These are phyloP conservation scores for Lepidurus arcticus DNA, from an alignment of 1,140 invertebrate genomes.

Conservation along the genomic window DNA sequence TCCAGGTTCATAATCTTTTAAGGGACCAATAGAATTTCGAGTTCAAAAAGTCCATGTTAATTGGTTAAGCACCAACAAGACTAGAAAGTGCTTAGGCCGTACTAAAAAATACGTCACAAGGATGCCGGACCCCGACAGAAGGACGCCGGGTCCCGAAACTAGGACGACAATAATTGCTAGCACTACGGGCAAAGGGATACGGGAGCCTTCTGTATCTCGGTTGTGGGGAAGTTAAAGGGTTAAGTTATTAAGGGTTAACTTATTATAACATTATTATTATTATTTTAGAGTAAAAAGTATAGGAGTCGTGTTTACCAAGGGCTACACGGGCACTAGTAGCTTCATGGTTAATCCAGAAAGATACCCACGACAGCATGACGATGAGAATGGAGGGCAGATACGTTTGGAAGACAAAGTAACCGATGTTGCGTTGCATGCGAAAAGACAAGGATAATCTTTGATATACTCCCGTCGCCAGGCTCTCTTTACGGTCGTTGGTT, in stretches of 20 bases:
- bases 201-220: not conserved
- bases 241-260: too few relatives aligned
- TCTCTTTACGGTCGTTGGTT: constrained; percentile 85
- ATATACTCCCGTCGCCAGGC: constrained; percentile 79
- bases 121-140: too few relatives aligned
- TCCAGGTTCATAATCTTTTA: too few relatives aligned
- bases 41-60: too few relatives aligned
- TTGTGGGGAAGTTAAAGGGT: not conserved
- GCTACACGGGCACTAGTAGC: constrained; percentile 71
- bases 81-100: too few relatives aligned
- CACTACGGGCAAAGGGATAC: not conserved
- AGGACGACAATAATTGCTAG: too few relatives aligned
- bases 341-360: constrained; percentile 82
- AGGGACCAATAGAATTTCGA: too few relatives aligned
- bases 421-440: constrained; percentile 67
- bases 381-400: constrained; percentile 75
- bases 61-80: too few relatives aligned
- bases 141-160: too few relatives aligned
- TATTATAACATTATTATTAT: too few relatives aligned
- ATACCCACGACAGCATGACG: constrained; percentile 80
- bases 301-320: constrained; percentile 51
- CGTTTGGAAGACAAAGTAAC: constrained; percentile 75
- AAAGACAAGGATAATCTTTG: constrained; percentile 86
- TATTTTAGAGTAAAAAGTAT: too few relatives aligned
- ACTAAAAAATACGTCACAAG: too few relatives aligned